A percentile compares a stretch with the other conserved stretches of the same genome.
Conservation (phyloP, 1,140 invertebrate species). For the Hypsibius dujardini region DNA sequence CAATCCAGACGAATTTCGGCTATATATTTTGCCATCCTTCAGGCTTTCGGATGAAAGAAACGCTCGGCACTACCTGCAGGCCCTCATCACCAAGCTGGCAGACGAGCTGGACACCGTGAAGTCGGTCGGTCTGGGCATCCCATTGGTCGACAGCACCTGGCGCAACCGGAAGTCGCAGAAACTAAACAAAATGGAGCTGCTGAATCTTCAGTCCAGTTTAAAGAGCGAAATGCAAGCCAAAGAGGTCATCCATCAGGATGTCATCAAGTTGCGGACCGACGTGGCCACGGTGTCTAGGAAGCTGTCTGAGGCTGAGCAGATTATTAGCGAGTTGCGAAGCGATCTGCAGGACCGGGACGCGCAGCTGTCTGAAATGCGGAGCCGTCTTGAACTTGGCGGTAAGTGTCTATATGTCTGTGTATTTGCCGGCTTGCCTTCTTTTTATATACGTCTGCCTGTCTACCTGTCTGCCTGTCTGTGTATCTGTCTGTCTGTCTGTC, state of each 20-base stretch:
- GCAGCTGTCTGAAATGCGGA: slow-evolving; percentile 5
- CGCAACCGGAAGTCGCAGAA: slow-evolving; percentile 89
- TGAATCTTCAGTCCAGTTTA: slow-evolving; percentile 86
- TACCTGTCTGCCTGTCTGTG: too few species aligned
- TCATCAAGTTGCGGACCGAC: slow-evolving; percentile 71
- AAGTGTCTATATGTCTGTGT: not conserved
- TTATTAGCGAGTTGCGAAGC: not conserved
- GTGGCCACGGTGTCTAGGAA: slow-evolving; percentile 47
- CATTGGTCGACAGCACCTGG: slow-evolving; percentile 58
- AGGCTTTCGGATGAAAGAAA: slow-evolving; percentile 94
- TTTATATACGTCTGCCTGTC: not conserved
- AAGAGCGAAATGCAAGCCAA: slow-evolving; percentile 97
- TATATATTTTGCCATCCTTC: not conserved
- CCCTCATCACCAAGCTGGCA: slow-evolving; percentile 89
- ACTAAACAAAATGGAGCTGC: slow-evolving; percentile 90
- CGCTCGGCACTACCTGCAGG: slow-evolving; percentile 81
- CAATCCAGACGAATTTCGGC: not conserved
- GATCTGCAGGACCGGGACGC: not conserved
- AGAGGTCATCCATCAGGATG: slow-evolving; percentile 76
- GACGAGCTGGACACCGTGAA: slow-evolving; percentile 66
- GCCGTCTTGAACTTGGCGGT: not conserved
- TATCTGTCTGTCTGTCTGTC: too few species aligned
- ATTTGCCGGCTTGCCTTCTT: too few species aligned
- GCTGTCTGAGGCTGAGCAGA: not conserved
- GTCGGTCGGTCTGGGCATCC: slow-evolving; percentile 22